Evolutionary conservation across 2,113 vertebrate species (phyloP).

Genomic region (Rattus norvegicus): GRCr8 NC_086034.1:59123501-59124000

Average conservation of each 20-base stretch:
- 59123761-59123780: background rate
- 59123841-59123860: background rate
- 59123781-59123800: no score
- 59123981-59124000: background rate
- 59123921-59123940: background rate
- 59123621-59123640: conserved; percentile 1
- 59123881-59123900: background rate
- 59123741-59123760: background rate
- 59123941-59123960: background rate
- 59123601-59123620: background rate
- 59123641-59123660: conserved; percentile 4
- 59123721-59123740: background rate
- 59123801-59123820: no score
- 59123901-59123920: background rate
- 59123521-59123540: background rate
- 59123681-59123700: background rate
- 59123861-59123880: background rate
- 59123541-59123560: background rate
- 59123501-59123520: background rate
- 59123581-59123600: background rate
- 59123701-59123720: background rate
- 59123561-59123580: background rate
- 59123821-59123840: background rate
- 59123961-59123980: background rate
- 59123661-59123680: background rate